These are phyloP conservation scores for Tenthredo notha DNA, from an alignment of 2,888 invertebrate genomes.

Conservation along the genomic window DNA sequence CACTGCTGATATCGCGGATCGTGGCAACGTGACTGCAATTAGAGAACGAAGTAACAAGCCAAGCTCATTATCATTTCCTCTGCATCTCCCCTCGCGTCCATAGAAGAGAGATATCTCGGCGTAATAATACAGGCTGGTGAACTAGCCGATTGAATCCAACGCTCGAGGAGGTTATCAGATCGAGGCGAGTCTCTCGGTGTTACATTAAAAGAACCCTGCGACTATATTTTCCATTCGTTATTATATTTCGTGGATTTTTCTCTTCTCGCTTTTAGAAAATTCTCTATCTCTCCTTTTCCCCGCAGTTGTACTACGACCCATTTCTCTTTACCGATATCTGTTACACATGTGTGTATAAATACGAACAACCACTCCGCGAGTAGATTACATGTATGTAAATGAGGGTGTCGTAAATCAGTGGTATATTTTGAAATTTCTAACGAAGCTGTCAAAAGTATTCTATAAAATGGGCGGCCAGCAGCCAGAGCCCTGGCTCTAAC, in stretches of 20 bases:
- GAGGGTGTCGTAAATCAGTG: slow-evolving; percentile 39
- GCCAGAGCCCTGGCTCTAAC: background rate
- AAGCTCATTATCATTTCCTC: slow-evolving; percentile 75
- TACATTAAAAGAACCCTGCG: background rate
- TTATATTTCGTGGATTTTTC: background rate
- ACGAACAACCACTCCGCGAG: slow-evolving; percentile 8
- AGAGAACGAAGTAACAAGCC: slow-evolving; percentile 76
- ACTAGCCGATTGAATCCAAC: slow-evolving; percentile 49
- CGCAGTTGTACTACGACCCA: background rate
- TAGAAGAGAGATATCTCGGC: slow-evolving; percentile 24
- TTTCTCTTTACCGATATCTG: background rate
- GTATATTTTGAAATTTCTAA: slow-evolving; percentile 48
- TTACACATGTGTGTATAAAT: background rate
- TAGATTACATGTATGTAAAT: slow-evolving; percentile 52
- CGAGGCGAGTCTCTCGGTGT: slow-evolving; percentile 1
- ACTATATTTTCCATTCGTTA: background rate
- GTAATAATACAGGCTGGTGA: slow-evolving; percentile 49
- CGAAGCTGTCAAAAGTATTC: slow-evolving; percentile 50
- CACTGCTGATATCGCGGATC: slow-evolving; percentile 65
- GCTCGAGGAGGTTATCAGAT: slow-evolving; percentile 47
- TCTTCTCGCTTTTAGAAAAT: background rate
- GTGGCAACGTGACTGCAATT: slow-evolving; percentile 75
- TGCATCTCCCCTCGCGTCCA: slow-evolving; percentile 67
- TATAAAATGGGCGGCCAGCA: slow-evolving; percentile 2
- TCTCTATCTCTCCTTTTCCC: background rate